Percentiles rank a stretch among this genome's conserved stretches.
Evolutionary conservation across 2,888 invertebrate genomes (phyloP).

Genomic region (Aelia acuminata): DNA sequence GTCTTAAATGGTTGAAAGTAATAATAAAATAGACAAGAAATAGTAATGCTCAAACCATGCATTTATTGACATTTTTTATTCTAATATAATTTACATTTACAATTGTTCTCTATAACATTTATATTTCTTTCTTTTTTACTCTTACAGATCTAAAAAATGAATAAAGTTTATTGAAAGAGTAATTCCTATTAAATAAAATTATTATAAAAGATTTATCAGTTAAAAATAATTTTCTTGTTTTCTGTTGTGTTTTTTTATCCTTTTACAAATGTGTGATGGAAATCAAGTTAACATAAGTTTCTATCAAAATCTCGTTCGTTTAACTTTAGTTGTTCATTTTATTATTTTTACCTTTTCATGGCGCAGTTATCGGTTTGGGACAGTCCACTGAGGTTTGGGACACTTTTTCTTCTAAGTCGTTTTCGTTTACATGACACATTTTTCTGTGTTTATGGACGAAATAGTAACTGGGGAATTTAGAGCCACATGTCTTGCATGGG

Average conservation of each 20-base stretch:
- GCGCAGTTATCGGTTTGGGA: conserved; percentile 19
- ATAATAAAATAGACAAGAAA: neutral
- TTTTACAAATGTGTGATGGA: neutral
- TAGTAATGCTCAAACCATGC: neutral
- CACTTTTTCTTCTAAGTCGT: conserved; percentile 59
- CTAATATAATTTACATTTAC: neutral
- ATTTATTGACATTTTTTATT: neutral
- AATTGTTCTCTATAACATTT: neutral
- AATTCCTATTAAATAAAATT: neutral
- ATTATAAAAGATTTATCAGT: neutral
- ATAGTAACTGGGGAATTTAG: conserved; percentile 93
- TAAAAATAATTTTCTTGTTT: neutral
- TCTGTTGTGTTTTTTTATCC: neutral
- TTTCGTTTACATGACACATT: conserved; percentile 82
- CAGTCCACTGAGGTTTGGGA: conserved; percentile 49
- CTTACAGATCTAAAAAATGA: neutral
- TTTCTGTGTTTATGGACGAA: conserved; percentile 88
- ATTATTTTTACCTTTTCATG: conserved; percentile 55
- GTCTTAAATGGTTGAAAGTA: neutral
- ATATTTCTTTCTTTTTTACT: neutral
- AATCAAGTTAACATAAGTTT: conserved; percentile 7
- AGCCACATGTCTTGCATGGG: conserved; percentile 93
- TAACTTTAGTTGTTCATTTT: neutral
- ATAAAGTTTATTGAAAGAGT: neutral
- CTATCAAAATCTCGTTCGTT: conserved; percentile 19